These are phyloP conservation scores for Lutjanus erythropterus DNA, from an alignment of 2,113 vertebrate species.

Conservation along the genomic window DNA sequence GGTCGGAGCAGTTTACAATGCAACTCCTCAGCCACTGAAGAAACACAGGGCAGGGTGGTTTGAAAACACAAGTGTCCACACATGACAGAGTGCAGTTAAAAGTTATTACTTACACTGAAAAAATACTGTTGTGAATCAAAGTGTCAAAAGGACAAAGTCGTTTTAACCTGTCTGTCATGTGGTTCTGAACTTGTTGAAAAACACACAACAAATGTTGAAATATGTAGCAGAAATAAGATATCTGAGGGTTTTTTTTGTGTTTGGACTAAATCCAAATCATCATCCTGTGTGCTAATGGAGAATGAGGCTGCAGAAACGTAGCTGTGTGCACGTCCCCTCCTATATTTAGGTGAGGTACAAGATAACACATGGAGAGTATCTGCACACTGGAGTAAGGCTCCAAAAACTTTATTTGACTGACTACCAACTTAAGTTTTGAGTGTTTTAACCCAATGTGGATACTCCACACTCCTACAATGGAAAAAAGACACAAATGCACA, in stretches of 20 bases:
- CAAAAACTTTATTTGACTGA: not conserved
- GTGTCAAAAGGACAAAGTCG: not conserved
- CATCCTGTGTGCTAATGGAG: not conserved
- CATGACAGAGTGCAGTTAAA: not conserved
- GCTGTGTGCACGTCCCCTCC: not conserved
- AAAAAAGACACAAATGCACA: too few relatives aligned
- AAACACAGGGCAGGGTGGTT: not conserved
- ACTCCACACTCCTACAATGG: too few relatives aligned
- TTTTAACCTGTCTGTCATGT: not conserved
- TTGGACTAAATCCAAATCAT: not conserved
- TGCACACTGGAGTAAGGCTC: not conserved
- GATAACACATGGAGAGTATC: not conserved
- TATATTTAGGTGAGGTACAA: not conserved
- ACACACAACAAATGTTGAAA: not conserved
- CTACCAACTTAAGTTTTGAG: too few relatives aligned
- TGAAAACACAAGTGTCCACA: not conserved
- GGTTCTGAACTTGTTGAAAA: not conserved
- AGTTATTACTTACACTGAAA: too few relatives aligned
- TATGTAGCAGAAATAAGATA: not conserved
- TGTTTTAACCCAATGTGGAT: too few relatives aligned
- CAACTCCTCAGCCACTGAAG: not conserved
- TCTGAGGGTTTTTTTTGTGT: too few relatives aligned
- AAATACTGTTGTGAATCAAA: not conserved
- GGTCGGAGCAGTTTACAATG: not conserved
- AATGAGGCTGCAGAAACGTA: not conserved